phyloP scores from a whole-genome alignment of 2,797 vertebrate genomes.

The Propithecus deckenii region DNA sequence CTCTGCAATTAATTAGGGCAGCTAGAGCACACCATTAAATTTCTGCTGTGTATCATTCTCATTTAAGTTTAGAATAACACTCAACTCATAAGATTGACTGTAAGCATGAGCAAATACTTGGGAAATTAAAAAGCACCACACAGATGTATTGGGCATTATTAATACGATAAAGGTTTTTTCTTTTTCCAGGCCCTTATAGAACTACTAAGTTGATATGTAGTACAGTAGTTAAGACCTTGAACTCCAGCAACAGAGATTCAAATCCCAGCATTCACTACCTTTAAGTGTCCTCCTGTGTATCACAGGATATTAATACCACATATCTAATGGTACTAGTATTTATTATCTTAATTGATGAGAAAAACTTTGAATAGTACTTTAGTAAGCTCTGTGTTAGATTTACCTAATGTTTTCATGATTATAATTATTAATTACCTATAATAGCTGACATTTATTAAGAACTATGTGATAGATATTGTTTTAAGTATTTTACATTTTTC shows the following conservation, averaged over 20 bases:
- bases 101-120: neutral
- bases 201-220: neutral
- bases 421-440: neutral
- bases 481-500: conserved; percentile 17
- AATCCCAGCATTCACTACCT: neutral
- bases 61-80: neutral
- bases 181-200: neutral
- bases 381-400: neutral
- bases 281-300: neutral
- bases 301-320: neutral
- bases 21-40: neutral
- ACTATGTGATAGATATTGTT: neutral
- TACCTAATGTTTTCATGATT: conserved; percentile 8
- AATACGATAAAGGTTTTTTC: neutral
- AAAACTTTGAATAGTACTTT: neutral
- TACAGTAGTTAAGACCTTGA: neutral
- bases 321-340: neutral
- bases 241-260: neutral
- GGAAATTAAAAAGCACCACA: neutral
- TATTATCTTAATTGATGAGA: neutral
- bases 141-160: neutral
- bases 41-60: neutral
- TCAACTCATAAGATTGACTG: neutral
- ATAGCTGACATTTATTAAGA: neutral
- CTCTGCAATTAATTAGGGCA: conserved; percentile 21